These are phyloP conservation scores for Drosophila erecta DNA, from an alignment of 1,140 invertebrate genomes.

Conservation along the genomic window DNA sequence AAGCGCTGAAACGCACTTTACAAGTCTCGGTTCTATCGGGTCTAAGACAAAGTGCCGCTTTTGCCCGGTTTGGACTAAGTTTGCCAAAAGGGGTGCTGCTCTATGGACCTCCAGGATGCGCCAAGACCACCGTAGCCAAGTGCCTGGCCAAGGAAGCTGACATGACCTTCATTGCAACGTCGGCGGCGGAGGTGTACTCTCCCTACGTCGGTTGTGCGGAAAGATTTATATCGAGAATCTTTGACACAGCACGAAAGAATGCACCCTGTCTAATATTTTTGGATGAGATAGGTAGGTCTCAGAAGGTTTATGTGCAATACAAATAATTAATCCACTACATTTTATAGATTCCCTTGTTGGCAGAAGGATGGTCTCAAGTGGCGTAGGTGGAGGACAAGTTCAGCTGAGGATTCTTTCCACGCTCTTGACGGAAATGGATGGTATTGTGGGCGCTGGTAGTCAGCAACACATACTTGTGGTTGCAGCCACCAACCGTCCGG, in stretches of 20 bases:
- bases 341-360: constrained; percentile 87
- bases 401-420: constrained; percentile 88
- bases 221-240: constrained; percentile 87
- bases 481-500: constrained; percentile 91
- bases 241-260: constrained; percentile 88
- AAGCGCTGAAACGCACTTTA: constrained; percentile 87
- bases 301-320: neutral
- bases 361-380: constrained; percentile 81
- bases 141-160: constrained; percentile 88
- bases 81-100: constrained; percentile 88
- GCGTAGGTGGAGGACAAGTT: constrained; percentile 84
- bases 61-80: constrained; percentile 86
- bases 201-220: constrained; percentile 89
- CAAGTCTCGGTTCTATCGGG: constrained; percentile 88
- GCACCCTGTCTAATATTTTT: constrained; percentile 90
- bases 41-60: constrained; percentile 87
- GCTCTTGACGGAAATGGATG: constrained; percentile 90
- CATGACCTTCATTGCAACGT: constrained; percentile 87
- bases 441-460: constrained; percentile 84
- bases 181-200: constrained; percentile 89
- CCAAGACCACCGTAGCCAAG: constrained; percentile 90
- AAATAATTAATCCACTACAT: neutral
- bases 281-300: constrained; percentile 88
- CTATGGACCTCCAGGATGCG: constrained; percentile 92
- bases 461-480: constrained; percentile 87